Evolutionary conservation across 2,113 vertebrate genomes (phyloP).

Genomic region (Chloropsis hardwickii): DNA sequence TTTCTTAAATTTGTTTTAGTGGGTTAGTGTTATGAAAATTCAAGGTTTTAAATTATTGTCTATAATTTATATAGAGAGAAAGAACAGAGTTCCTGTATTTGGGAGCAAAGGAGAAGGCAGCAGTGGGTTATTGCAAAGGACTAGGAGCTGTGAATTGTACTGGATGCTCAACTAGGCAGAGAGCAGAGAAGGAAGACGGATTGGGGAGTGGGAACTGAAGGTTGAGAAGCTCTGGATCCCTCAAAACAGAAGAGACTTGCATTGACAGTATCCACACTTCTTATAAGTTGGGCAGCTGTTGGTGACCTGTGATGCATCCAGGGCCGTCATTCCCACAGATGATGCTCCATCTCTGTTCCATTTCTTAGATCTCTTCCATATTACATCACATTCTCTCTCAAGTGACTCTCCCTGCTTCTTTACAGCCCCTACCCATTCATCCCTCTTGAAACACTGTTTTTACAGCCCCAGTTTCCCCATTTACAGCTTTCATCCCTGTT

Average conservation of each 20-base stretch:
- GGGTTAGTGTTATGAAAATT: background rate
- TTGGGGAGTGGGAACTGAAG: background rate
- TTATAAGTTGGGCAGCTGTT: background rate
- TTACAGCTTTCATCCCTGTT: background rate
- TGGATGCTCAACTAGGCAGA: background rate
- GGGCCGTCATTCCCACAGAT: rapidly evolving
- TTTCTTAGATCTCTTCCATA: background rate
- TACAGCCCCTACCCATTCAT: background rate
- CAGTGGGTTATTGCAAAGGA: background rate
- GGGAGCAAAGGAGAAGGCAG: background rate
- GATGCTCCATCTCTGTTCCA: background rate
- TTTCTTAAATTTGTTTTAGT: background rate
- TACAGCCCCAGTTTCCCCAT: background rate
- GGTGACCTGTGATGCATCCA: background rate
- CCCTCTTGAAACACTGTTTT: background rate
- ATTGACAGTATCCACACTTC: background rate
- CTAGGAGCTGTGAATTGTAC: background rate
- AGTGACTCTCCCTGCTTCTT: background rate
- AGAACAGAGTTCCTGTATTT: background rate
- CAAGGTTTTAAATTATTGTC: background rate
- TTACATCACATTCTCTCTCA: background rate
- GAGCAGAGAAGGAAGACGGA: background rate
- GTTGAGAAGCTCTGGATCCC: background rate
- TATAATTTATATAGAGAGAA: background rate
- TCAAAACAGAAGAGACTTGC: background rate